phyloP scores from a whole-genome alignment of 1,140 invertebrate genomes.

The Pseudomyrmex flavicornis region DNA sequence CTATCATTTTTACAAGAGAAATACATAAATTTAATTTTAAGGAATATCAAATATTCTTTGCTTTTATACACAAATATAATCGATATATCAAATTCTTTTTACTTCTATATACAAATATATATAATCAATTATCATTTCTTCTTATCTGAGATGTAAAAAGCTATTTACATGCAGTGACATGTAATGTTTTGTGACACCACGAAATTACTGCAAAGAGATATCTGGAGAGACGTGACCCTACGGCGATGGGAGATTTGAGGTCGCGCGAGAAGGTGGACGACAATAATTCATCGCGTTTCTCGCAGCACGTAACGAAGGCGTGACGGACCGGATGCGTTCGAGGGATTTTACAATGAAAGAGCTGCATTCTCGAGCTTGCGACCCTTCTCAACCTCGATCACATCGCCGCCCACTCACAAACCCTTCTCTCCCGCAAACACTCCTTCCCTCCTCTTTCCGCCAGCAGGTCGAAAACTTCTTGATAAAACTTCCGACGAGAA shows the following conservation, averaged over 20 bases:
- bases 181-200: conserved; percentile 20
- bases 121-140: neutral
- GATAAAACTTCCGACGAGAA: conserved; percentile 66
- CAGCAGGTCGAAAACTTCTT: conserved; percentile 59
- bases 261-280: conserved; percentile 6
- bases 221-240: conserved; percentile 35
- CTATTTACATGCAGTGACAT: conserved; percentile 29
- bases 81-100: too few species aligned
- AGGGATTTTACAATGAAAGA: neutral
- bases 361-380: neutral
- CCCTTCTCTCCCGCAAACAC: neutral
- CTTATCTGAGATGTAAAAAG: conserved; percentile 25
- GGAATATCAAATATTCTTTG: neutral
- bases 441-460: neutral
- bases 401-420: neutral
- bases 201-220: conserved; percentile 58
- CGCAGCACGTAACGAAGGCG: conserved; percentile 47
- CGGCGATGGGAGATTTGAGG: conserved; percentile 30
- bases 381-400: conserved; percentile 36
- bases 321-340: conserved; percentile 23
- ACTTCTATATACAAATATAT: too few species aligned
- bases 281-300: conserved; percentile 65
- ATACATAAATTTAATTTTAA: neutral
- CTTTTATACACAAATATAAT: too few species aligned
- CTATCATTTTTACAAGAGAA: too few species aligned